phyloP scores from a whole-genome alignment of 2,113 vertebrate genomes.

The Sorex araneus region DNA sequence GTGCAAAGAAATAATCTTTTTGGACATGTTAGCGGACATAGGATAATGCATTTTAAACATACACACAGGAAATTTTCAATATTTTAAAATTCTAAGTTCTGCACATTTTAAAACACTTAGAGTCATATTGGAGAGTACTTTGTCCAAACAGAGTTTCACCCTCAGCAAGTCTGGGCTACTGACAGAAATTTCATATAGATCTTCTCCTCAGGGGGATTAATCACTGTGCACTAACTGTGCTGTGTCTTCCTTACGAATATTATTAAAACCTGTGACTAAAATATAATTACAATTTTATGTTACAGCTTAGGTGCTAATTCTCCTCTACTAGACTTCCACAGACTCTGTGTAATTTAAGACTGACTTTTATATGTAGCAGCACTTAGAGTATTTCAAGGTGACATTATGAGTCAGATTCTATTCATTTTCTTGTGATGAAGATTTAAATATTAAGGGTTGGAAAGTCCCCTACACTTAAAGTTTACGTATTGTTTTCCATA shows the following conservation, averaged over 20 bases:
- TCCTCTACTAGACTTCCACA: not conserved
- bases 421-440: conserved; percentile 34
- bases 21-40: not conserved
- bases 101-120: too few relatives aligned
- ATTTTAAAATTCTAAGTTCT: too few relatives aligned
- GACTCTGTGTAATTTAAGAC: conserved; percentile 10
- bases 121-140: not conserved
- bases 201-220: not conserved
- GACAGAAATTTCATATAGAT: not conserved
- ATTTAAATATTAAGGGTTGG: conserved; percentile 1
- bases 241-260: conserved; percentile 11
- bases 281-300: conserved; percentile 14
- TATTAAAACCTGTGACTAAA: not conserved
- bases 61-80: not conserved
- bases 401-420: conserved; percentile 1
- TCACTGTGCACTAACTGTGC: not conserved
- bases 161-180: not conserved
- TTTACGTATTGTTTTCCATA: conserved; percentile 23
- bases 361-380: conserved; percentile 9
- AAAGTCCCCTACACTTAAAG: not conserved
- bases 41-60: not conserved
- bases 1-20: not conserved
- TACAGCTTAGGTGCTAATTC: not conserved
- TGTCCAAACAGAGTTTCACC: not conserved
- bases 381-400: not conserved